These are phyloP conservation scores for Trichonephila clavata DNA, from an alignment of 1,140 invertebrate genomes.

Conservation along the genomic window DNA sequence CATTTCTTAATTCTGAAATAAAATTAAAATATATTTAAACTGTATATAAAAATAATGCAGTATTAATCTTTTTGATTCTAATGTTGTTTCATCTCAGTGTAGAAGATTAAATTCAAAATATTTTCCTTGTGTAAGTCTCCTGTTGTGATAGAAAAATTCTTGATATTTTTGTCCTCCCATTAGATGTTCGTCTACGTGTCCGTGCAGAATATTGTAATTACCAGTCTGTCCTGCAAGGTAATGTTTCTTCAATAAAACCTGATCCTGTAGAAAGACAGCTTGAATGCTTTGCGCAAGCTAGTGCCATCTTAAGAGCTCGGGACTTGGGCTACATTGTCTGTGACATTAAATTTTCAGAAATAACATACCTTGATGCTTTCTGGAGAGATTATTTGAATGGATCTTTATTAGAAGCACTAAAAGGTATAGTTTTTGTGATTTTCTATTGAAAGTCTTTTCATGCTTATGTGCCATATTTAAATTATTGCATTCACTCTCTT, in stretches of 20 bases:
- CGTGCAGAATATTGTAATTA: slow-evolving; percentile 78
- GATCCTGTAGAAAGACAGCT: slow-evolving; percentile 80
- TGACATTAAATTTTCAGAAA: slow-evolving; percentile 81
- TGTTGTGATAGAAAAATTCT: too few species aligned
- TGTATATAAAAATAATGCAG: too few species aligned
- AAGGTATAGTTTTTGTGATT: slow-evolving; percentile 77
- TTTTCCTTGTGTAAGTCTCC: too few species aligned
- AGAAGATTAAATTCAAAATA: too few species aligned
- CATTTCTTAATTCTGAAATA: too few species aligned
- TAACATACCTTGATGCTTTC: slow-evolving; percentile 81
- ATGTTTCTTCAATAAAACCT: slow-evolving; percentile 79
- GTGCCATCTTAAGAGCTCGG: slow-evolving; percentile 80
- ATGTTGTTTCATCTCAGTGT: too few species aligned
- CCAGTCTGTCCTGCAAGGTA: slow-evolving; percentile 79
- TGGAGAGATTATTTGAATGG: slow-evolving; percentile 82
- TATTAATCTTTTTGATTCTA: too few species aligned
- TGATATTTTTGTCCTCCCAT: not conserved
- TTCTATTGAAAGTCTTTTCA: too few species aligned
- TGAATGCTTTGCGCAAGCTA: slow-evolving; percentile 81
- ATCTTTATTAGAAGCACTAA: slow-evolving; percentile 80
- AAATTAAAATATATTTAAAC: too few species aligned
- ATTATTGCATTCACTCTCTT: too few species aligned
- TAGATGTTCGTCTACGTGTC: slow-evolving; percentile 78
- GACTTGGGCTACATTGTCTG: slow-evolving; percentile 81
- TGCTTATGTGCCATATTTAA: too few species aligned